phyloP scores from a whole-genome alignment of 2,888 invertebrate genomes.

The Allygus modestus region DNA sequence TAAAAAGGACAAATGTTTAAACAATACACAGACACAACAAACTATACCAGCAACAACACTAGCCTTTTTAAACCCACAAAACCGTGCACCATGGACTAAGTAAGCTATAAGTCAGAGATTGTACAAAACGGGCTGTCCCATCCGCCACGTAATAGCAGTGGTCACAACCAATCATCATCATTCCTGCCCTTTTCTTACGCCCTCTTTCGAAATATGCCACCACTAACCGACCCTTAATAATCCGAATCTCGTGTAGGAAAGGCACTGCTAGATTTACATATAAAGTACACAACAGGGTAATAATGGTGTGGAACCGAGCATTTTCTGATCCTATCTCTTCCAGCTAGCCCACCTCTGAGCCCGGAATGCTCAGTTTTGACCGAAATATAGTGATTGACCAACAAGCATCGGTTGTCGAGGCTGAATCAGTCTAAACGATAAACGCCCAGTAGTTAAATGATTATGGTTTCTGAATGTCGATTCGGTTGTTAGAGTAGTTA shows the following conservation, averaged over 20 bases:
- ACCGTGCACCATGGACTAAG: neutral
- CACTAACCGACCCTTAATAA: conserved; percentile 50
- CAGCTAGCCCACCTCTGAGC: conserved; percentile 43
- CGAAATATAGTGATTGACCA: conserved; percentile 51
- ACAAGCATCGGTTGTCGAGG: conserved; percentile 16
- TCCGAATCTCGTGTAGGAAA: conserved; percentile 37
- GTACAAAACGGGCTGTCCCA: conserved; percentile 37
- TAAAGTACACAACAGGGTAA: conserved; percentile 54
- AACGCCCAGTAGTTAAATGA: conserved; percentile 34
- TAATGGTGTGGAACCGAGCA: conserved; percentile 14
- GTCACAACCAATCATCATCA: conserved; percentile 61
- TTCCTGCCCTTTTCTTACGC: conserved; percentile 62
- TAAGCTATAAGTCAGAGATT: conserved; percentile 57
- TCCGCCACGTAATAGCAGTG: conserved; percentile 45
- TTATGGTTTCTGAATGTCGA: conserved; percentile 37
- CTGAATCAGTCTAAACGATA: conserved; percentile 32
- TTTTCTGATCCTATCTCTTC: conserved; percentile 51
- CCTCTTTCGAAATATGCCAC: conserved; percentile 57
- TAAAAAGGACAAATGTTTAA: too few relatives aligned
- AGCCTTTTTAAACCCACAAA: neutral
- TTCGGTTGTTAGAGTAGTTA: conserved; percentile 3
- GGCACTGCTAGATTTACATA: conserved; percentile 48
- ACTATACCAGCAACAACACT: too few relatives aligned
- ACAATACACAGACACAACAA: too few relatives aligned
- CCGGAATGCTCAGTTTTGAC: conserved; percentile 22